Conservation (phyloP, 2,113 vertebrate genomes). For the Neopipo cinnamomea region DNA sequence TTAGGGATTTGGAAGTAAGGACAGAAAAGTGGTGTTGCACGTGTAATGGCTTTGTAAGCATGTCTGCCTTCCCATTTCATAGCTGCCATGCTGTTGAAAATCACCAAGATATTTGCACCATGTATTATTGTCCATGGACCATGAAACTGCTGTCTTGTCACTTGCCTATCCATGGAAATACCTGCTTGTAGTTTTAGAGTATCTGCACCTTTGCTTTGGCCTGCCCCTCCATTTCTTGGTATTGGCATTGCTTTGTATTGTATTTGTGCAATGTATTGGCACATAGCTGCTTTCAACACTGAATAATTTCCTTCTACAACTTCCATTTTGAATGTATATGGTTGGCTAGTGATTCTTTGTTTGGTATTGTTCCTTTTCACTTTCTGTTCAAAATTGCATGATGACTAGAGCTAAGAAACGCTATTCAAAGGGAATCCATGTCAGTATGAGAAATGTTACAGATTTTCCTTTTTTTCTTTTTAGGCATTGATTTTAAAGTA, state of each 20-base stretch:
- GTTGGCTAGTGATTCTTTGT: neutral
- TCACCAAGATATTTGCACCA: neutral
- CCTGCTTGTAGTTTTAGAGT: neutral
- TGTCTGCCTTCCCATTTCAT: neutral
- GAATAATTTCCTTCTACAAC: neutral
- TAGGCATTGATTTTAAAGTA: slow-evolving; percentile 77
- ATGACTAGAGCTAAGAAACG: neutral
- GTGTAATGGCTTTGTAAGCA: neutral
- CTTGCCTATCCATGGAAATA: neutral
- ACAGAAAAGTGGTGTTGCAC: neutral
- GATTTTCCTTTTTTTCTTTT: slow-evolving; percentile 30
- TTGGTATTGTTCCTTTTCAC: neutral
- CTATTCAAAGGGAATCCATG: neutral
- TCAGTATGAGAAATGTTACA: neutral
- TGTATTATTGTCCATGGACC: neutral
- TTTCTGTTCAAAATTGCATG: neutral
- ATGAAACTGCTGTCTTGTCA: neutral
- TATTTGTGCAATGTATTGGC: neutral
- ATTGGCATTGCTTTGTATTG: neutral
- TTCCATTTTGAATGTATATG: neutral
- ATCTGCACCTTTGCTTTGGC: neutral
- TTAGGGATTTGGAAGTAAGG: neutral
- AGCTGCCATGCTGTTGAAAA: neutral
- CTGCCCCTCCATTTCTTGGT: neutral
- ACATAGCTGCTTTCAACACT: neutral